Evolutionary conservation across 2,888 invertebrate species (phyloP), one percentile per base, ranked within the genome.

Genomic region (Drosophila villosipedis): DNA sequence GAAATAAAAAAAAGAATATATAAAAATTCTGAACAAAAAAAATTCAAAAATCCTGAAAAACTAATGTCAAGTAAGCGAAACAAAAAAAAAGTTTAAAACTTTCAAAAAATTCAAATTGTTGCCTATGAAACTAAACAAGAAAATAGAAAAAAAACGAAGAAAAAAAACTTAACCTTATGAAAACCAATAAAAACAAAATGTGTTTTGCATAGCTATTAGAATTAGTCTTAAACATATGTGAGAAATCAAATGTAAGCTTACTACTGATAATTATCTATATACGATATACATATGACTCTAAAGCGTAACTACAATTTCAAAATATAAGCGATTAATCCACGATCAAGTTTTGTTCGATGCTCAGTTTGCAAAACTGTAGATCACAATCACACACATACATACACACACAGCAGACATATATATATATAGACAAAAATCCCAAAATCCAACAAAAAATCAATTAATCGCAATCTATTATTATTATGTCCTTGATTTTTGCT

Each of bases 221-320:
- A 62, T 68, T 85, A 88, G 75, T 73, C 63, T 73, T 84, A 85
- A 71, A 67, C 35, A 81, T 78, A 86, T 84, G 85, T 85, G 85
- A 85, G 89, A 85, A 85, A 88, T 85, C 85, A 88, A 85, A 88
- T 82, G 71, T 85, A 85, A 85, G 85, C 85, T 85, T 89, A 85
- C 84, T 85, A 85, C 71, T 82, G 86, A 85, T 85, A 85, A 82
- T 77, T 82, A 87, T 81, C 88, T 88, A 83, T 79, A 84, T 81
- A 84, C 78, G 76, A 79, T 81, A 86, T 80, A 83, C 64, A 87
- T 75, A 83, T 77, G 79, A 82, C 79, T 67, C 67, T 68, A 73
- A 76, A 79, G 59, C 80, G 62, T 73, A 76, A 81, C 63, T 69
- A 71, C 73, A 65, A 73, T 57, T 74, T 63, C 73, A 66, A 70